Percentiles rank a stretch among this genome's conserved stretches.
Evolutionary conservation across 2,888 invertebrate species (phyloP).

Genomic region (Arctia plantaginis): DNA sequence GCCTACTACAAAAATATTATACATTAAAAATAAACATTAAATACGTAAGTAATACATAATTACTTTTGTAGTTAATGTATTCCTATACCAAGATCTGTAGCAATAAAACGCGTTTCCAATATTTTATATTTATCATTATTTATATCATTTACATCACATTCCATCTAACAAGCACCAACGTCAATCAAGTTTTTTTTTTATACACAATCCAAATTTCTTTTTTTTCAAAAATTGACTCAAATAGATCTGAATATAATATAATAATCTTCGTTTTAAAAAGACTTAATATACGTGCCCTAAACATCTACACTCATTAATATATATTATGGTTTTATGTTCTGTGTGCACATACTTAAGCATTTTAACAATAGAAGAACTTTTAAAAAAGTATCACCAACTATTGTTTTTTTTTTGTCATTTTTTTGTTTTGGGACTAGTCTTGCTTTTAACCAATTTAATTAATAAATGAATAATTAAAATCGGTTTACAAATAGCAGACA

Average conservation of each 20-base stretch:
- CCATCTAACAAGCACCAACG: conserved; percentile 75
- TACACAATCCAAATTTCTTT: not conserved
- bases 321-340: too few relatives aligned
- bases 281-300: not conserved
- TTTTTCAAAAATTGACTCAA: conserved; percentile 31
- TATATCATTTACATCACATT: conserved; percentile 52
- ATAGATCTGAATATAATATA: not conserved
- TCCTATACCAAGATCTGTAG: not conserved
- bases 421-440: too few relatives aligned
- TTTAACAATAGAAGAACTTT: not conserved
- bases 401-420: too few relatives aligned
- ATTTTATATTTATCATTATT: conserved; percentile 5
- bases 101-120: not conserved
- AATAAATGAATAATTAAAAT: too few relatives aligned
- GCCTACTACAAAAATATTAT: not conserved
- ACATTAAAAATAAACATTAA: not conserved
- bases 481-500: too few relatives aligned
- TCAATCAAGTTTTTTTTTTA: conserved; percentile 62
- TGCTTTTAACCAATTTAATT: too few relatives aligned
- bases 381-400: too few relatives aligned
- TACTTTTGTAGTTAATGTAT: not conserved
- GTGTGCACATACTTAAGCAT: too few relatives aligned
- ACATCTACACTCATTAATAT: not conserved
- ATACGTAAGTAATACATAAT: not conserved
- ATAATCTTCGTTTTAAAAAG: not conserved